Evolutionary conservation across 2,113 vertebrate genomes (phyloP), one percentile per base, ranked within the genome.

Genomic region (Heliornis fulica): DNA sequence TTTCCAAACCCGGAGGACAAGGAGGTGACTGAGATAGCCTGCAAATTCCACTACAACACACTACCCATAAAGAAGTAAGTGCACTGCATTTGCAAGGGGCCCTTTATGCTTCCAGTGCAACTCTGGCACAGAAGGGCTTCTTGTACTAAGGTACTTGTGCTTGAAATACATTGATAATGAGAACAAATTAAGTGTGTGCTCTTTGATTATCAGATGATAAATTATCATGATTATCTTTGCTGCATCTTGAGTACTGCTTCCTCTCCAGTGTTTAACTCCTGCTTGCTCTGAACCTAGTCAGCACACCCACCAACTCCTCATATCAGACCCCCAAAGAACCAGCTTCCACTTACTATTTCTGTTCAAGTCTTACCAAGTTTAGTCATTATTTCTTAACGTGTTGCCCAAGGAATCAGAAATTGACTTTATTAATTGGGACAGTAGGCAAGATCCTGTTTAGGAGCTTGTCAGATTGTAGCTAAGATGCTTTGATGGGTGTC

Each of bases 151-250:
- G 80, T 59, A 94, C 93, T 92, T 96, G 80, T 94, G 94, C 93
- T 95, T 91, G 96, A 97, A 95, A 95, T 97, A 96, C 93, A 93
- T 92, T 95, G 94, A 94, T 96, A 96, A 97, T 96, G 95, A 96
- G 96, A 92, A 96, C 80, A 72, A 97, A 97, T 97, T 94, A 97
- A 96, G 95, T 93, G 96, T 87, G 76, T 96, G 95, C 91, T 96
- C 86, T 96, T 95, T 97, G 95, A 97, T 97, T 95, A 96, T 94
- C 94, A 92, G 91, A 94, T 96, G 94, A 95, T 96, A 97, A 97
- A 97, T 97, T 95, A 96, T 51, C 89, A 89, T 97, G 94, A 97
- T 96, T 97, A 97, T 87, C 91, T 90, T 95, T 71, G 89, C 96
- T 90, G 85, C 90, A 95, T 86, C 59, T 90, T 90, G 71, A 94